Base-by-base conservation (phyloP, 2,113 vertebrate species). In the Crocuta crocuta region DNA sequence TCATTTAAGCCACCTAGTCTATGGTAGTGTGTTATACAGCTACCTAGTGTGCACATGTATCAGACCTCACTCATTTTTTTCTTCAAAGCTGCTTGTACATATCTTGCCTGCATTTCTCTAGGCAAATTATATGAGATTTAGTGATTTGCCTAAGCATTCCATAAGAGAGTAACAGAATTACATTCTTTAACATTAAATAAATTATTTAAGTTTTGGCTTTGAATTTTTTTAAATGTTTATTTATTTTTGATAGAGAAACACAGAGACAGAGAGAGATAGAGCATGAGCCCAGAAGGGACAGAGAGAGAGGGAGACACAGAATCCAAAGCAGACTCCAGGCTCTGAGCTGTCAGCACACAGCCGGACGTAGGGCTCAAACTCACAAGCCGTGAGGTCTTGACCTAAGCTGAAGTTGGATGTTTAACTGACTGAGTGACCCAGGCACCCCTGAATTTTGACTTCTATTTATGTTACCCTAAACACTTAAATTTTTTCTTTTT, bases 401-500 rank as follows among this genome's bases (percentile, higher is more conserved):
- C 55, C 55, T 58, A 13, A 58, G 55, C 55, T 58, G 55, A 58
- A 58, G 55, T 58, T 19, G 17, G 55, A 58, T 58, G 17, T 17
- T 58, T 58, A 58, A 58, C 17, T 58, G 55, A 58, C 55, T 58
- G 17, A 58, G 55, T 17, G 16, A 58, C 55, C 55, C 17, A 19
- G 55, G 17, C 1, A 17, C 55, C 55, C 55, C 55, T 58, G 55
- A 58, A 58, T 58, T 58, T 58, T n/a, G 79, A 68, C 19, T 78
- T 92, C 76, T 81, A 91, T 73, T 82, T 95, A 78, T 91, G 84
- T 91, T 91, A 83, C 35, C 31, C n/a, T 80, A 53, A 76, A 89
- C 81, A 33, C 23, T 90, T 70, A 68, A 73, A 58, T 58, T 58
- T 19, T 58, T 55, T 55, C 5, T 19, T 58, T 58, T 55, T 19